Evolutionary conservation across 2,113 vertebrate species (phyloP).

Genomic region (Neomonachus schauinslandi): DNA sequence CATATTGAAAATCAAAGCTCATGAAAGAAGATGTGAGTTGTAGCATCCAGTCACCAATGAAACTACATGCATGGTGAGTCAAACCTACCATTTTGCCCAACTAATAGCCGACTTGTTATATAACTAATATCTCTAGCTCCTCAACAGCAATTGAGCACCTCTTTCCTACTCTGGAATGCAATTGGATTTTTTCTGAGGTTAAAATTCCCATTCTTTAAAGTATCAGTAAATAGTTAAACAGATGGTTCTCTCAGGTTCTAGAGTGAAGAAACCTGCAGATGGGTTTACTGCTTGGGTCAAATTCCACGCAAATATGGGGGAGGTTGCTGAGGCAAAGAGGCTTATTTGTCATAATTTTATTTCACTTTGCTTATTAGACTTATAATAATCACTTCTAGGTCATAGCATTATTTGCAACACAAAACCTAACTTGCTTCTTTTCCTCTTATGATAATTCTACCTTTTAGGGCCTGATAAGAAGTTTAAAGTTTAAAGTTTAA

Average conservation of each 20-base stretch:
- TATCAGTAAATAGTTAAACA: background rate
- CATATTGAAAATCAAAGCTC: background rate
- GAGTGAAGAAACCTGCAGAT: constrained; percentile 80
- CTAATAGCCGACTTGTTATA: background rate
- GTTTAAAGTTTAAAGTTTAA: constrained; percentile 75
- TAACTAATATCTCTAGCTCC: background rate
- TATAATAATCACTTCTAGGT: background rate
- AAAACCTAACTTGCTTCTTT: constrained; percentile 10
- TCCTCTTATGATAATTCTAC: background rate
- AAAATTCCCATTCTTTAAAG: background rate
- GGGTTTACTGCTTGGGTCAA: background rate
- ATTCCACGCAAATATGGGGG: background rate
- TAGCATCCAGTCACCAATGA: background rate
- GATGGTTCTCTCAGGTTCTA: constrained; percentile 77
- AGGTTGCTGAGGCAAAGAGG: background rate
- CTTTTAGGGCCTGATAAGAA: constrained; percentile 77
- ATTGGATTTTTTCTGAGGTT: background rate
- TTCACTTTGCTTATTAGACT: background rate
- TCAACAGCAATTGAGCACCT: background rate
- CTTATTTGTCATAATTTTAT: background rate
- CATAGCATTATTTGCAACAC: background rate
- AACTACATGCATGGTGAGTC: background rate
- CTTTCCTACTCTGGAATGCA: background rate
- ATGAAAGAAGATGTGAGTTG: background rate
- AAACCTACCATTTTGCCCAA: background rate